phyloP scores from a whole-genome alignment of 2,888 invertebrate species.

The Thelaira solivaga region DNA sequence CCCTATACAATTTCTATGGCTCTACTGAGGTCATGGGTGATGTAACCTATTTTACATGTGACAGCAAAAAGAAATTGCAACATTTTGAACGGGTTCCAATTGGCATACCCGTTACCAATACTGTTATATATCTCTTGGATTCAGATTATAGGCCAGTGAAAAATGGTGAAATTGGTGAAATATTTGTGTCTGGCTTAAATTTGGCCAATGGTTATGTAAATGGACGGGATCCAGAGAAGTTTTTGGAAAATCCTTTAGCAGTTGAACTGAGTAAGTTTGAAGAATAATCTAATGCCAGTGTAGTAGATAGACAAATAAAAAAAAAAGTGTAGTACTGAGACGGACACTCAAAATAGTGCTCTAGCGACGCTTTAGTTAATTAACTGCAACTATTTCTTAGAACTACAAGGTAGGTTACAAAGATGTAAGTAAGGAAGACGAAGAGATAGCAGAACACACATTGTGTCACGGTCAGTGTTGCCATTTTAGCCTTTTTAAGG shows the following conservation, averaged over 20 bases:
- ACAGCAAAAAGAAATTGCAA: constrained; percentile 80
- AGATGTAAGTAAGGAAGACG: too few species aligned
- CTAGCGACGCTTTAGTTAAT: too few species aligned
- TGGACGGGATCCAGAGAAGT: constrained; percentile 84
- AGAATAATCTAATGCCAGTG: too few species aligned
- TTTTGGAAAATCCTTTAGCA: constrained; percentile 86
- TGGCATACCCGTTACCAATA: constrained; percentile 89
- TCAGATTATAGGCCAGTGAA: constrained; percentile 84
- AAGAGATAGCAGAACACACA: too few species aligned
- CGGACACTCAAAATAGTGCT: too few species aligned
- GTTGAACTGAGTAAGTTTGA: constrained; percentile 79
- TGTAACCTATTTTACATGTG: constrained; percentile 87
- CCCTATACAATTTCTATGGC: constrained; percentile 92
- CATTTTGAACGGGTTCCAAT: constrained; percentile 86
- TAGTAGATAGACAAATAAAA: too few species aligned
- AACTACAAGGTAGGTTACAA: too few species aligned
- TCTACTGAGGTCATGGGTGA: constrained; percentile 96
- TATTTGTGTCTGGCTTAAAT: constrained; percentile 89
- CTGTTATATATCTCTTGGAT: constrained; percentile 87
- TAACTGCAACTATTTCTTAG: too few species aligned
- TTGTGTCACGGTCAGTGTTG: too few species aligned
- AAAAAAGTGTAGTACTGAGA: too few species aligned
- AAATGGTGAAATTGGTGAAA: constrained; percentile 86
- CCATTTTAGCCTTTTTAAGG: too few species aligned
- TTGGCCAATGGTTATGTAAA: constrained; percentile 89